These are phyloP conservation scores for Miniopterus natalensis DNA, from an alignment of 2,113 vertebrate species.

Conservation along the genomic window DNA sequence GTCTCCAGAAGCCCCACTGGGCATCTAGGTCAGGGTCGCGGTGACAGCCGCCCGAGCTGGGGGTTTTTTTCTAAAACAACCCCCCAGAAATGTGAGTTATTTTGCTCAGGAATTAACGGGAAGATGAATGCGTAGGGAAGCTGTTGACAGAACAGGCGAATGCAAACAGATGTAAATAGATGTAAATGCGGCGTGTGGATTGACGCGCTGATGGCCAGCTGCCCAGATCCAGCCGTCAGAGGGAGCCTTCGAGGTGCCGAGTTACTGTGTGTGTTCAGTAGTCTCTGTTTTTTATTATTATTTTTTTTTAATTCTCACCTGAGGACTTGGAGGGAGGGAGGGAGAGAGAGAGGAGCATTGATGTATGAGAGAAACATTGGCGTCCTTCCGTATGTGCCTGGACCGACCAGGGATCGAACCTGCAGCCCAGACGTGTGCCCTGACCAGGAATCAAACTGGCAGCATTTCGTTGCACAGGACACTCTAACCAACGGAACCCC, in stretches of 20 bases:
- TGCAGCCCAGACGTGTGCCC: too few species aligned
- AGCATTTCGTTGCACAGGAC: too few species aligned
- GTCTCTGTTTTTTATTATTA: too few species aligned
- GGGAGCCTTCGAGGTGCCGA: background rate
- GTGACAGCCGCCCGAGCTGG: too few species aligned
- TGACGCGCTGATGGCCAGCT: background rate
- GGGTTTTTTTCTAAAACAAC: background rate
- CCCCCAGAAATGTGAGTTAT: background rate
- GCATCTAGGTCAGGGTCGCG: background rate
- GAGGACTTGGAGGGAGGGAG: too few species aligned
- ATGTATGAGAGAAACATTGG: too few species aligned
- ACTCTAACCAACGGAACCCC: too few species aligned
- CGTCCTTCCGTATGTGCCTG: too few species aligned
- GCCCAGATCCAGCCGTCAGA: background rate
- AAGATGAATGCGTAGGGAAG: background rate
- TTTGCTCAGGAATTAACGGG: background rate
- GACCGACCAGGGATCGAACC: too few species aligned
- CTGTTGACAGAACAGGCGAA: background rate
- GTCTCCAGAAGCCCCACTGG: accelerated
- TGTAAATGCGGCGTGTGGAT: accelerated
- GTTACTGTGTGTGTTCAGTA: background rate
- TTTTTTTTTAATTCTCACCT: too few species aligned
- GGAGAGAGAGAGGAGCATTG: too few species aligned
- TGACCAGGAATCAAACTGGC: too few species aligned
- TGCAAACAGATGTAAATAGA: background rate